These are phyloP conservation scores for Pyrgilauda ruficollis DNA, from an alignment of 2,113 vertebrate genomes.

Conservation along the genomic window DNA sequence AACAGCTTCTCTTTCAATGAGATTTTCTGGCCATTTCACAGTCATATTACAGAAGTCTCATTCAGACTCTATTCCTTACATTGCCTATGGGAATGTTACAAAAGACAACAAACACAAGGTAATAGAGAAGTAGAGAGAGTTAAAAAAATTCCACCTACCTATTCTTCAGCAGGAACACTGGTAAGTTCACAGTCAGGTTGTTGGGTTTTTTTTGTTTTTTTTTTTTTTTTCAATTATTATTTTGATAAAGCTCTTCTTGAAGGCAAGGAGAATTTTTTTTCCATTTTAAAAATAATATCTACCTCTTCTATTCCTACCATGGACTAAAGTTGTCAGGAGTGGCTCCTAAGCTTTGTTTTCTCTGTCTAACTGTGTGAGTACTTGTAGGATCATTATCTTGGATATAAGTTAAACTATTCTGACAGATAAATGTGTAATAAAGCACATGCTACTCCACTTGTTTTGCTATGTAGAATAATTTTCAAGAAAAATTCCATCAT, in stretches of 20 bases:
- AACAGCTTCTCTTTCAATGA: background rate
- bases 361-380: background rate
- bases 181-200: background rate
- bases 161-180: background rate
- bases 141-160: background rate
- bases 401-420: background rate
- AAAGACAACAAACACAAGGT: background rate
- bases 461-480: background rate
- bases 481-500: background rate
- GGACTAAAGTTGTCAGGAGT: background rate
- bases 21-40: background rate
- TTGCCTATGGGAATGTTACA: background rate
- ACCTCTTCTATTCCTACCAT: background rate
- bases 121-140: background rate
- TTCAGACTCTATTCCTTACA: background rate
- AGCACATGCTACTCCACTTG: background rate
- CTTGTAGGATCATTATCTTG: background rate
- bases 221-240: background rate
- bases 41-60: background rate
- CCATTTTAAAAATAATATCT: background rate
- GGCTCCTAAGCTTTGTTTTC: background rate
- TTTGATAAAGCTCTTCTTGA: background rate
- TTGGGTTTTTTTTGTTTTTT: background rate
- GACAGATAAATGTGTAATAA: background rate
- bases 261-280: background rate